phyloP scores from a whole-genome alignment of 2,113 vertebrate genomes.

The Rana temporaria region DNA sequence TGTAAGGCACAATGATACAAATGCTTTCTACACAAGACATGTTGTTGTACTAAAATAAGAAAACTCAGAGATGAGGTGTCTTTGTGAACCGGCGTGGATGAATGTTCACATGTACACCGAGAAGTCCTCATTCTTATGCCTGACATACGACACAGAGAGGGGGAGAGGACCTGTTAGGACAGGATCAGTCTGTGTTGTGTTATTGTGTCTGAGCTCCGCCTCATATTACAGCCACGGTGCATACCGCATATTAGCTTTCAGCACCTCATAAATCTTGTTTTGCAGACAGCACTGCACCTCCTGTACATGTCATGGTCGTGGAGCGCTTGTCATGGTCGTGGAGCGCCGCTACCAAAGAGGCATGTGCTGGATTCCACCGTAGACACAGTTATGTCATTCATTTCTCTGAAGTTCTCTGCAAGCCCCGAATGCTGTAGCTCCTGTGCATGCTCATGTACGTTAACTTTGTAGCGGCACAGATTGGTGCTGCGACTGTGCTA shows the following conservation, averaged over 20 bases:
- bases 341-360: too few relatives aligned
- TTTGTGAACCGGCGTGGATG: background rate
- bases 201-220: constrained; percentile 44
- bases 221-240: constrained; percentile 42
- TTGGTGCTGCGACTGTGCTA: too few relatives aligned
- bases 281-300: background rate
- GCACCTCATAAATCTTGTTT: constrained; percentile 52
- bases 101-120: background rate
- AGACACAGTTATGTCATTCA: too few relatives aligned
- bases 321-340: too few relatives aligned
- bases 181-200: constrained; percentile 13
- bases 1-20: background rate
- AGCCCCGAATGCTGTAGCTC: too few relatives aligned
- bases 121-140: background rate
- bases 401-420: too few relatives aligned
- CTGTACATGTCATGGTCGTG: constrained; percentile 15
- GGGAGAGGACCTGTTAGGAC: background rate
- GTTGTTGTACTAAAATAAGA: background rate
- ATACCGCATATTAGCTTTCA: constrained; percentile 45
- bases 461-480: too few relatives aligned
- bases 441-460: too few relatives aligned
- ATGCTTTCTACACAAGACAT: background rate
- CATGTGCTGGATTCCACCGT: too few relatives aligned
- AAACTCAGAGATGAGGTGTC: background rate
- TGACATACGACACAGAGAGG: background rate